A percentile compares a stretch with the other conserved stretches of the same genome.
These are phyloP conservation scores for Riparia riparia DNA, from an alignment of 2,113 vertebrate species.

Conservation along the genomic window DNA sequence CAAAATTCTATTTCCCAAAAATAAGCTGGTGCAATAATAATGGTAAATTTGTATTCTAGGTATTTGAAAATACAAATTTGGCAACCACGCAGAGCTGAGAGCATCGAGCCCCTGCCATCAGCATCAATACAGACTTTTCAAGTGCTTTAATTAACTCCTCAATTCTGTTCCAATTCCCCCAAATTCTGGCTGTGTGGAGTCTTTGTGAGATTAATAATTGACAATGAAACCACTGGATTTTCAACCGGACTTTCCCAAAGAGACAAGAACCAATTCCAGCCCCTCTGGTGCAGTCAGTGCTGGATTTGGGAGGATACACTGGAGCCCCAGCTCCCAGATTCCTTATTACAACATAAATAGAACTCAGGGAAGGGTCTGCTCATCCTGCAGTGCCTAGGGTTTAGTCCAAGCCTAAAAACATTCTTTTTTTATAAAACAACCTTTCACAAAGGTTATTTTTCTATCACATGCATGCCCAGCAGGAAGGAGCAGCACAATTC, in stretches of 20 bases:
- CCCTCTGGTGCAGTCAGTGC: background rate
- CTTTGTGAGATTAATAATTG: background rate
- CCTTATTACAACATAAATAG: rapidly evolving
- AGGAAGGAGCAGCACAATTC: background rate
- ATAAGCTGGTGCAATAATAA: background rate
- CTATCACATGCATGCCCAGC: background rate
- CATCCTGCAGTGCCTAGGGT: background rate
- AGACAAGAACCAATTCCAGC: background rate
- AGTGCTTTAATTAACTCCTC: background rate
- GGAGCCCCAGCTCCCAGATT: background rate
- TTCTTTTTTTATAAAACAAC: background rate
- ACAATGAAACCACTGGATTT: background rate
- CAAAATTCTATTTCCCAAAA: background rate
- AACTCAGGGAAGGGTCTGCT: background rate
- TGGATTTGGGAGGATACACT: background rate
- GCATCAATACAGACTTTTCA: background rate
- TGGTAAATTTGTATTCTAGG: background rate
- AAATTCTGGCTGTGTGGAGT: background rate
- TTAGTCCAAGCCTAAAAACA: background rate
- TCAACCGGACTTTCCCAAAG: background rate
- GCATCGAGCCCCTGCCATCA: background rate
- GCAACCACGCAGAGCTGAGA: background rate
- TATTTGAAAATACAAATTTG: background rate
- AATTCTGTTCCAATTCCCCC: background rate
- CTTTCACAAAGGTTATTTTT: background rate